Conservation (phyloP, 92 coral and sea anemone genomes). For the Porites evermanni region DNA sequence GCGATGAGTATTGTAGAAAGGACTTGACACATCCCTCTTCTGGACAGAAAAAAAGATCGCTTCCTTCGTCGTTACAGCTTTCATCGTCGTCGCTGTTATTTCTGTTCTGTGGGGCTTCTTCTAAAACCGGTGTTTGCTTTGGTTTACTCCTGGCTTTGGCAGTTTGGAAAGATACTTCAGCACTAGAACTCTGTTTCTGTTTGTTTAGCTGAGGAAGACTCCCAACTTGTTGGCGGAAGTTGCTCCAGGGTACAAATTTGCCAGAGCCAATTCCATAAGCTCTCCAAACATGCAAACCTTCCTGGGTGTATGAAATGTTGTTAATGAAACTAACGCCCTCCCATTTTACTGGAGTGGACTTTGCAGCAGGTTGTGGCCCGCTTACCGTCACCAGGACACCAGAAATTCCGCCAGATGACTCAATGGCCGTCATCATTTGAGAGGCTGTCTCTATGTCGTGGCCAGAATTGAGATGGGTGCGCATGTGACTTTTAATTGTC, state of each 20-base stretch:
- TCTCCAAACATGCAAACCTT: slow-evolving; percentile 32
- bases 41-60: slow-evolving; percentile 38
- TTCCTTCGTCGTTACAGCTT: not conserved
- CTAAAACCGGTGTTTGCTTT: not conserved
- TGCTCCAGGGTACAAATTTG: not conserved
- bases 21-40: slow-evolving; percentile 65
- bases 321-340: slow-evolving; percentile 42
- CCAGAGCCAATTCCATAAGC: not conserved
- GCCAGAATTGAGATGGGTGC: slow-evolving; percentile 40
- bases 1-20: slow-evolving; percentile 45
- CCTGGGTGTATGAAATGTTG: slow-evolving; percentile 30
- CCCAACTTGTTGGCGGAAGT: no score
- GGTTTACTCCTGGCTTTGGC: not conserved
- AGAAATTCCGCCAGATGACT: slow-evolving; percentile 45
- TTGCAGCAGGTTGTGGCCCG: slow-evolving; percentile 2
- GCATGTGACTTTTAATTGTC: slow-evolving; percentile 53
- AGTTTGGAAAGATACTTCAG: not conserved
- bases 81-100: no score
- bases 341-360: slow-evolving; percentile 22
- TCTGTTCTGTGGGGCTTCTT: not conserved
- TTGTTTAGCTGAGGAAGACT: no score
- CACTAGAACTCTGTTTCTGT: not conserved
- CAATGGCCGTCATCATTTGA: slow-evolving; percentile 49
- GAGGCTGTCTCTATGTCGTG: slow-evolving; percentile 50
- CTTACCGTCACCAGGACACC: slow-evolving; percentile 44